These are phyloP conservation scores for Oenanthe oenanthe DNA, from an alignment of 2,113 vertebrate genomes.

Conservation along the genomic window DNA sequence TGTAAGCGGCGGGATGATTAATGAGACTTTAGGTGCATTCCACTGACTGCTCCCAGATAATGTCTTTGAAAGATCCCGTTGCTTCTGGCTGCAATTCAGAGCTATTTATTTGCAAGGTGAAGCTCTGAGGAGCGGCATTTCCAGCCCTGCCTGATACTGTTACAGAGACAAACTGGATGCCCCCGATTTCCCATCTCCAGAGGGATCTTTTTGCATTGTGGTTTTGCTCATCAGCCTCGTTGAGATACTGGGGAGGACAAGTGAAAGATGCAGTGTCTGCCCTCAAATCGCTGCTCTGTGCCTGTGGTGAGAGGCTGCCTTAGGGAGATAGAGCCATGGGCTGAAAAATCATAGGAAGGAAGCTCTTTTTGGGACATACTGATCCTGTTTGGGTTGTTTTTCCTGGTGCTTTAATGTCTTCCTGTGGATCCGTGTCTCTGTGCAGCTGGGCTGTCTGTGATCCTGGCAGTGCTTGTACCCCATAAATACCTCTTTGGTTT, in stretches of 20 bases:
- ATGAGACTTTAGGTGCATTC: constrained; percentile 74
- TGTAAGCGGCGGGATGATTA: constrained; percentile 78
- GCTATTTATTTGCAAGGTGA: constrained; percentile 82
- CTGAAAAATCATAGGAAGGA: background rate
- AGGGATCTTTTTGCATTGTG: background rate
- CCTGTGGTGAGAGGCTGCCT: background rate
- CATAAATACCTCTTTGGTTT: background rate
- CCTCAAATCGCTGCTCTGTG: background rate
- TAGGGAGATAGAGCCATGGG: background rate
- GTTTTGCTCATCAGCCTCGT: background rate
- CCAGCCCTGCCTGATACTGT: constrained; percentile 37
- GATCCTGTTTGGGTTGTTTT: background rate
- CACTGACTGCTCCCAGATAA: constrained; percentile 79
- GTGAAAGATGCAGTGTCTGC: background rate
- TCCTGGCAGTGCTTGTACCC: background rate
- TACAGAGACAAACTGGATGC: constrained; percentile 41
- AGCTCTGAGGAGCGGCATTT: constrained; percentile 62
- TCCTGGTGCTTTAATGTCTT: background rate
- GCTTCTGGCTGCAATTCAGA: constrained; percentile 76
- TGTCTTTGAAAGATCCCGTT: constrained; percentile 78
- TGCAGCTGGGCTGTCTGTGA: background rate
- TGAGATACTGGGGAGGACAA: constrained; percentile 12
- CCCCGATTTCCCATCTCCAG: constrained; percentile 36
- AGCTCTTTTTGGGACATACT: background rate
- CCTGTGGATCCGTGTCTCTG: accelerated